Conservation (phyloP, 1,140 invertebrate genomes). For the Penaeus chinensis region DNA sequence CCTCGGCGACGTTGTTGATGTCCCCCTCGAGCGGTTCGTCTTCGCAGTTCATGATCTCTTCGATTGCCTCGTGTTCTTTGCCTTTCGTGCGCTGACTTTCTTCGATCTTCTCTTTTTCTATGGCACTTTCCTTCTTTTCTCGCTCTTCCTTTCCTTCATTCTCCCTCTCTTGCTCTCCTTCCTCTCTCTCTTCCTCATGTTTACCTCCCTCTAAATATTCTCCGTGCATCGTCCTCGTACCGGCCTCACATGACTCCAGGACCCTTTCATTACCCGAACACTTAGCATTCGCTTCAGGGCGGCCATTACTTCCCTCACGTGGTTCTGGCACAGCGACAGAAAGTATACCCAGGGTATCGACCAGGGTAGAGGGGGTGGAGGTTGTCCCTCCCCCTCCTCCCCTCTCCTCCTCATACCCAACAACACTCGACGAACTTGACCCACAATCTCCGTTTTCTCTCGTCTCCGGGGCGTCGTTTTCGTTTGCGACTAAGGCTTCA, state of each 20-base stretch:
- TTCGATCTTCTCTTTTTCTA: not conserved
- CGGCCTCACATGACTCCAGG: not conserved
- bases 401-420: too few relatives aligned
- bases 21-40: too few relatives aligned
- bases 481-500: too few relatives aligned
- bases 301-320: slow-evolving; percentile 3
- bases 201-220: too few relatives aligned
- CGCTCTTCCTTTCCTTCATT: not conserved
- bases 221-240: too few relatives aligned
- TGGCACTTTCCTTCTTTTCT: not conserved
- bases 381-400: too few relatives aligned
- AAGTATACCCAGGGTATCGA: not conserved
- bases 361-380: not conserved
- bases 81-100: not conserved
- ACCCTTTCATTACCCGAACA: not conserved
- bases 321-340: slow-evolving; percentile 6
- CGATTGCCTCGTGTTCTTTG: too few relatives aligned
- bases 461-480: not conserved
- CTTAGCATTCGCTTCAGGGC: not conserved
- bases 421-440: slow-evolving; percentile 11
- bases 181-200: not conserved
- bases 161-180: not conserved
- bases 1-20: too few relatives aligned
- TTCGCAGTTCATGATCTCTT: too few relatives aligned
- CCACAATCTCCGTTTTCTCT: slow-evolving; percentile 11